phyloP scores from a whole-genome alignment of 2,113 vertebrate genomes.

The Pandion haliaetus region DNA sequence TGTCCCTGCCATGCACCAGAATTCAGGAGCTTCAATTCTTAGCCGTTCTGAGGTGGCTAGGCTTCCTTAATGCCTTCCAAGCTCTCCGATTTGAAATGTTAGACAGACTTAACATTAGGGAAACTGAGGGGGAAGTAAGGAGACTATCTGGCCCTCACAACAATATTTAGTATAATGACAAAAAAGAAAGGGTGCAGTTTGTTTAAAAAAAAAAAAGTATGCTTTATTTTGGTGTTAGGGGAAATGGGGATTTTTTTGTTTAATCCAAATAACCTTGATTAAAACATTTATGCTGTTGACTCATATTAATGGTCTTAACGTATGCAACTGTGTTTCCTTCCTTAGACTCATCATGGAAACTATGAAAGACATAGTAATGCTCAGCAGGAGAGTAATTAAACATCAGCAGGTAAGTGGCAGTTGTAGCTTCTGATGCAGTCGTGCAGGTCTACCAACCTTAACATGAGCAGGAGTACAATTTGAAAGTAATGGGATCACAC shows the following conservation, averaged over 20 bases:
- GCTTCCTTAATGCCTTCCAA: background rate
- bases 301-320: background rate
- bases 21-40: background rate
- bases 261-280: background rate
- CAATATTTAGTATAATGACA: background rate
- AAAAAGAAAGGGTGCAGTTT: background rate
- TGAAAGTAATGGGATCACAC: background rate
- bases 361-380: background rate
- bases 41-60: background rate
- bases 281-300: background rate
- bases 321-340: constrained; percentile 9
- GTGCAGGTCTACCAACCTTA: background rate
- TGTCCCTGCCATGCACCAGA: background rate
- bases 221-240: background rate
- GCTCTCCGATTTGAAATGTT: background rate
- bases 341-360: constrained; percentile 59
- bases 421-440: background rate
- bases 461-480: accelerated
- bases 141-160: background rate
- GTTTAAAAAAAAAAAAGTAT: background rate
- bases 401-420: constrained; percentile 51
- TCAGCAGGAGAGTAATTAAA: constrained; percentile 28
- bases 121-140: background rate
- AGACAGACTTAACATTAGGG: background rate
- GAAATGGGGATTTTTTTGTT: background rate